Evolutionary conservation across 1,140 invertebrate species (phyloP), one percentile per base, ranked within the genome.

Genomic region (Popillia japonica): DNA sequence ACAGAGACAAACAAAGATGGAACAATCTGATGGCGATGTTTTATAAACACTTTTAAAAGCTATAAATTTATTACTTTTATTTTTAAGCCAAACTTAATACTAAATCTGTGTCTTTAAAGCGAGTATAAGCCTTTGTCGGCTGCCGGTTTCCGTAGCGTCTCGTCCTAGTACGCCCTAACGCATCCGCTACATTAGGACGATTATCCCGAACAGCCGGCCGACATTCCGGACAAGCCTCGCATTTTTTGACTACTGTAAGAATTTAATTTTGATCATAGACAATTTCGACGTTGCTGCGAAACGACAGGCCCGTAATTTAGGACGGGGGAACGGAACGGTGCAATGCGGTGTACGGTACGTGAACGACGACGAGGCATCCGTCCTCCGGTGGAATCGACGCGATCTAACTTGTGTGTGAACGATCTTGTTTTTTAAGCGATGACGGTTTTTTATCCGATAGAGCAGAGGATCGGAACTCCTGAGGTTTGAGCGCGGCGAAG

Each of bases 201-300:
- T 42, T 55, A 64, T 44, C 72, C 78, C 79, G 77, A 76, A 79
- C 23, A n/a, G n/a, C n/a, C n/a, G n/a, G n/a, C n/a, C n/a, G n/a
- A n/a, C n/a, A n/a, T n/a, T n/a, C n/a, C n/a, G n/a, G n/a, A n/a
- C n/a, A n/a, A n/a, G n/a, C n/a, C n/a, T n/a, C n/a, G n/a, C n/a
- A 83, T 84, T 85, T 86, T 86, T 84, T 84, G 84, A 86, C 84
- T 86, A 86, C 84, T 84, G 83, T 85, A 86, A 84, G 85, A 85
- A 86, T 86, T 83, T 85, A 79, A 85, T 84, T 85, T 85, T 79
- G 78, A 85, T 85, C 83, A 85, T 85, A 83, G 83, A 81, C 82
- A 80, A 82, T 81, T 81, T 83, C 80, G 80, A 78, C 78, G 73
- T 79, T 72, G 48, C 75, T 48, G 41, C 75, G n/a, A 59, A 76